These are phyloP conservation scores for Sialis lutaria DNA, from an alignment of 2,888 invertebrate genomes.

Conservation along the genomic window DNA sequence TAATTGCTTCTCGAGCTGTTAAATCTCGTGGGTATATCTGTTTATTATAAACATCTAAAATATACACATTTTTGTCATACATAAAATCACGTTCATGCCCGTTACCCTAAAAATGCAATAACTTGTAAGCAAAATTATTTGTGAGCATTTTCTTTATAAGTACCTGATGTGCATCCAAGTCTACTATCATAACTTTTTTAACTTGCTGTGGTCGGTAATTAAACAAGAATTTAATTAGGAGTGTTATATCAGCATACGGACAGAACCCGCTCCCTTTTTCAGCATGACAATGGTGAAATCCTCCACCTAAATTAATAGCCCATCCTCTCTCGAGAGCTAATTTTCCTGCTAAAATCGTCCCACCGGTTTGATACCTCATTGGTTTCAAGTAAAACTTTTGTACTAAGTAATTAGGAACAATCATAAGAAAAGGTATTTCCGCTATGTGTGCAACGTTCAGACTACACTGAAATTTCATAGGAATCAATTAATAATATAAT, in stretches of 20 bases:
- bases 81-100: slow-evolving; percentile 73
- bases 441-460: slow-evolving; percentile 61
- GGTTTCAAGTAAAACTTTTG: slow-evolving; percentile 60
- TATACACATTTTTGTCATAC: slow-evolving; percentile 54
- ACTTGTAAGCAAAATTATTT: neutral
- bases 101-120: slow-evolving; percentile 45
- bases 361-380: slow-evolving; percentile 71
- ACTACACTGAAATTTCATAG: slow-evolving; percentile 44
- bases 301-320: slow-evolving; percentile 83
- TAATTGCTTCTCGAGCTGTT: slow-evolving; percentile 53
- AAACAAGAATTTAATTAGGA: slow-evolving; percentile 53
- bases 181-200: slow-evolving; percentile 67
- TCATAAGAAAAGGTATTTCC: slow-evolving; percentile 54
- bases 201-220: slow-evolving; percentile 30
- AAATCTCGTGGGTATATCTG: slow-evolving; percentile 66
- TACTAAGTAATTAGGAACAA: slow-evolving; percentile 60
- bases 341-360: slow-evolving; percentile 67
- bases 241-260: slow-evolving; percentile 75
- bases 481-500: neutral
- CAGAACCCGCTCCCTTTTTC: slow-evolving; percentile 73
- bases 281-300: slow-evolving; percentile 77
- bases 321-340: slow-evolving; percentile 68
- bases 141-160: slow-evolving; percentile 1
- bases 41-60: slow-evolving; percentile 73
- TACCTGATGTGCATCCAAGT: slow-evolving; percentile 84